Conservation (phyloP, 2,888 invertebrate species). For the Loripinus fragilis region DNA sequence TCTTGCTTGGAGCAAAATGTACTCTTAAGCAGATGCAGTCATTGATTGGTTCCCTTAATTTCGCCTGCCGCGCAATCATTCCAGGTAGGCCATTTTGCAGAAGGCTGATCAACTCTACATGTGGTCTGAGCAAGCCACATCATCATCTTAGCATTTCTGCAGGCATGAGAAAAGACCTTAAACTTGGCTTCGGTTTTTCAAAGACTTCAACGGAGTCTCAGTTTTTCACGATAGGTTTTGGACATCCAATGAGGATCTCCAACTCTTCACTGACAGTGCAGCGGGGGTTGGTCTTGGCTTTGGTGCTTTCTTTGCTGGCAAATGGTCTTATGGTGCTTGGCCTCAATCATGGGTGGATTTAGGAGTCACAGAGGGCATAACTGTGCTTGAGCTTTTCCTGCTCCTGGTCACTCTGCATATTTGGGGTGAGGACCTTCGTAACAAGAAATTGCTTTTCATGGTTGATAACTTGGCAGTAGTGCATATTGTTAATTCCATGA, state of each 20-base stretch:
- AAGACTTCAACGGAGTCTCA: slow-evolving; percentile 21
- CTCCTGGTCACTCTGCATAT: slow-evolving; percentile 33
- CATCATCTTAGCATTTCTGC: slow-evolving; percentile 25
- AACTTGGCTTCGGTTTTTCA: slow-evolving; percentile 35
- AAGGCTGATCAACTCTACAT: slow-evolving; percentile 28
- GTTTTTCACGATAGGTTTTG: slow-evolving; percentile 39
- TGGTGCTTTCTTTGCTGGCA: slow-evolving; percentile 19
- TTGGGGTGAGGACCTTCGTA: slow-evolving; percentile 28
- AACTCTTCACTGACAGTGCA: slow-evolving; percentile 26
- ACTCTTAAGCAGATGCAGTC: too few relatives aligned
- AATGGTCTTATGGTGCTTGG: slow-evolving; percentile 21
- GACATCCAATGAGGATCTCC: slow-evolving; percentile 18
- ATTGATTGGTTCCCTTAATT: slow-evolving; percentile 29
- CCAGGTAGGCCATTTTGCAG: slow-evolving; percentile 42
- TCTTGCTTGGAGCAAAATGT: slow-evolving; percentile 15
- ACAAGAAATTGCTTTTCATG: slow-evolving; percentile 32
- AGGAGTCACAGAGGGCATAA: slow-evolving; percentile 24
- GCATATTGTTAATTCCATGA: slow-evolving; percentile 33
- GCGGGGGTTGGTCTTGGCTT: slow-evolving; percentile 15
- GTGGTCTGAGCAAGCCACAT: slow-evolving; percentile 19
- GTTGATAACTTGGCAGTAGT: too few relatives aligned
- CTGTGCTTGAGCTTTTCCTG: slow-evolving; percentile 27
- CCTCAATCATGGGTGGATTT: slow-evolving; percentile 12
- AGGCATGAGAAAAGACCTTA: slow-evolving; percentile 27
- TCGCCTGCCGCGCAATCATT: slow-evolving; percentile 38